phyloP scores from a whole-genome alignment of 30 jellyfish, hydroid and myxozoan species.

The Chironex yamaguchii region DNA sequence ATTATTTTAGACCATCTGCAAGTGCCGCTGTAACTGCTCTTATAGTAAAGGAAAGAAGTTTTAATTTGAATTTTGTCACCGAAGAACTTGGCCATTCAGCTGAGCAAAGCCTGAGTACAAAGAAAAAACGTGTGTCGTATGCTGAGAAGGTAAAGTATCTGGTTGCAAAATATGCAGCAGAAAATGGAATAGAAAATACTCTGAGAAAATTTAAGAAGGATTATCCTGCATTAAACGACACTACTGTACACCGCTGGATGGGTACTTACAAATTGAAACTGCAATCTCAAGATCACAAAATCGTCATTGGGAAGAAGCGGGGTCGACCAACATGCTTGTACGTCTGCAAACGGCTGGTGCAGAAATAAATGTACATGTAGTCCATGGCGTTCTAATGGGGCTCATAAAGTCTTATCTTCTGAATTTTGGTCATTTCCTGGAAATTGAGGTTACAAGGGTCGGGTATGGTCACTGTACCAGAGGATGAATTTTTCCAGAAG shows the following conservation, averaged over 20 bases:
- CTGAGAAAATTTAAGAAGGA: neutral
- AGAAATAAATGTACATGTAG: neutral
- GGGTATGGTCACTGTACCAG: constrained; percentile 1
- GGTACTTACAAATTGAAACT: neutral
- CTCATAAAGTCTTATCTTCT: neutral
- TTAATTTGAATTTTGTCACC: too few species aligned
- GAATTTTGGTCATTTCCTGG: neutral
- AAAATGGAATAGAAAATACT: neutral
- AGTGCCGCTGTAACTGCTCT: too few species aligned
- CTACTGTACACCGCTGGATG: constrained; percentile 1
- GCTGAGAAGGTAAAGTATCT: neutral
- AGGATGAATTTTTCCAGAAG: neutral
- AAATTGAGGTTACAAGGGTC: neutral
- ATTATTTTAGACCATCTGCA: too few species aligned
- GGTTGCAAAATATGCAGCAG: neutral
- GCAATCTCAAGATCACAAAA: neutral
- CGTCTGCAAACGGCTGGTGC: neutral
- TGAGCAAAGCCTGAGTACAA: neutral
- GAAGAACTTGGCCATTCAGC: too few species aligned
- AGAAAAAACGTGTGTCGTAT: neutral
- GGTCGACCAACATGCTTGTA: neutral
- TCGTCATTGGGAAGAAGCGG: neutral
- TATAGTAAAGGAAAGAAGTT: too few species aligned
- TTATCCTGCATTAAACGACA: neutral
- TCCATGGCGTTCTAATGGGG: neutral